Conservation (phyloP, 2,888 invertebrate species). For the Priapulus caudatus region DNA sequence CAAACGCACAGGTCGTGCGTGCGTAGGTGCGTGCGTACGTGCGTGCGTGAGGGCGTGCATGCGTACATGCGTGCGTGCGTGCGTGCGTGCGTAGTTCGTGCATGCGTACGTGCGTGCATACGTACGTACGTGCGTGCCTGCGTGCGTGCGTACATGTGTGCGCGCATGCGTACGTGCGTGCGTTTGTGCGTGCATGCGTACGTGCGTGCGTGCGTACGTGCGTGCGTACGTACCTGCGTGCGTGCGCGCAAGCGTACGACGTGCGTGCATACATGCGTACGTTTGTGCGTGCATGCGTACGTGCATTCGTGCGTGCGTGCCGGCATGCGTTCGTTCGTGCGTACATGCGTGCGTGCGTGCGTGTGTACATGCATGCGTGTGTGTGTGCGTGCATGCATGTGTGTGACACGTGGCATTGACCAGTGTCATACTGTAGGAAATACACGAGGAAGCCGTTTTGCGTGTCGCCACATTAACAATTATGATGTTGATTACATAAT, state of each 20-base stretch:
- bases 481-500: too few relatives aligned
- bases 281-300: constrained; percentile 14
- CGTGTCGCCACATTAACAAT: too few relatives aligned
- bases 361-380: constrained; percentile 9
- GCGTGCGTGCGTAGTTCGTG: constrained; percentile 1
- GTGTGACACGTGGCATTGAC: too few relatives aligned
- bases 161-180: constrained; percentile 2
- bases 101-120: neutral
- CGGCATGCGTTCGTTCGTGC: constrained; percentile 13
- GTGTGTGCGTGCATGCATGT: constrained; percentile 11
- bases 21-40: constrained; percentile 15
- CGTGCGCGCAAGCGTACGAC: too few relatives aligned
- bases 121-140: constrained; percentile 1
- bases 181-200: constrained; percentile 8
- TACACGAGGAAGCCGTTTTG: too few relatives aligned
- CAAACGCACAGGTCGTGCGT: constrained; percentile 14
- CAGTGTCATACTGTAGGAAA: too few relatives aligned
- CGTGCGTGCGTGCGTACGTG: constrained; percentile 2
- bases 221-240: constrained; percentile 14
- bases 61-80: constrained; percentile 5
- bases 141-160: constrained; percentile 1
- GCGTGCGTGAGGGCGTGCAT: constrained; percentile 13
- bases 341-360: constrained; percentile 3
- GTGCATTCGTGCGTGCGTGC: constrained; percentile 12
- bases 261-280: constrained; percentile 14